These are phyloP conservation scores for Guaruba guarouba DNA, from an alignment of 2,113 vertebrate genomes.

Conservation along the genomic window DNA sequence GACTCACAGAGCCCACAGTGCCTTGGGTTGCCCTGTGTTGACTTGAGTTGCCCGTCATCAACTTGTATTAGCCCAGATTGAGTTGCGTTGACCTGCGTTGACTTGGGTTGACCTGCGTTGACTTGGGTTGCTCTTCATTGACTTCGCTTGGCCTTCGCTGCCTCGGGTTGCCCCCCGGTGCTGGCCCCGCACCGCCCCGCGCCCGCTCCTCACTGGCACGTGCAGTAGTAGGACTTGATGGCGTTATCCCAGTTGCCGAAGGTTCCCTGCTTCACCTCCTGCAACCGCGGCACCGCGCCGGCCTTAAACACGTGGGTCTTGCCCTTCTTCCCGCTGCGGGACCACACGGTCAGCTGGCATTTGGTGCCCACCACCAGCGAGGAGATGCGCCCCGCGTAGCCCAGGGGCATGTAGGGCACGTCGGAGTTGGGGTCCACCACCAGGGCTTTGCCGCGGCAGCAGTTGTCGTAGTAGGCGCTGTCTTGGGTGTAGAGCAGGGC, in stretches of 20 bases:
- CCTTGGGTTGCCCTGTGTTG: rapidly evolving
- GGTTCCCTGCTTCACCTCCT: slow-evolving; percentile 69
- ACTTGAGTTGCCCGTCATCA: rapidly evolving
- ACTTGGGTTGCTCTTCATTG: rapidly evolving
- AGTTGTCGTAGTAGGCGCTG: slow-evolving; percentile 73
- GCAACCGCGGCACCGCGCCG: slow-evolving; percentile 59
- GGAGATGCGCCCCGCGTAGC: slow-evolving; percentile 56
- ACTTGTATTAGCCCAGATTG: rapidly evolving
- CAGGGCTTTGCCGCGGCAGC: slow-evolving; percentile 65
- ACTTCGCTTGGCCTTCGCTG: rapidly evolving
- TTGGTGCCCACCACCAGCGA: slow-evolving; percentile 74
- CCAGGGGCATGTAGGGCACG: slow-evolving; percentile 61
- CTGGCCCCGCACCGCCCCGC: rapidly evolving
- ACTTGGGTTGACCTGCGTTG: rapidly evolving
- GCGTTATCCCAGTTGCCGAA: slow-evolving; percentile 69
- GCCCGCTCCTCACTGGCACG: slow-evolving; percentile 1
- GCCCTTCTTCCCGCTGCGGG: slow-evolving; percentile 43
- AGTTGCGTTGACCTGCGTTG: rapidly evolving
- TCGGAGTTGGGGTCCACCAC: neutral
- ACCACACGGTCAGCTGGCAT: slow-evolving; percentile 76
- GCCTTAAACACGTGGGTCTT: neutral
- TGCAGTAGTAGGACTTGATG: slow-evolving; percentile 75
- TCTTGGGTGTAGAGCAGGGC: slow-evolving; percentile 67
- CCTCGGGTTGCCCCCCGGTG: neutral
- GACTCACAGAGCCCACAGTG: rapidly evolving